Base-by-base conservation (phyloP, 2,888 invertebrate genomes). In the Polymixis flavicincta region DNA sequence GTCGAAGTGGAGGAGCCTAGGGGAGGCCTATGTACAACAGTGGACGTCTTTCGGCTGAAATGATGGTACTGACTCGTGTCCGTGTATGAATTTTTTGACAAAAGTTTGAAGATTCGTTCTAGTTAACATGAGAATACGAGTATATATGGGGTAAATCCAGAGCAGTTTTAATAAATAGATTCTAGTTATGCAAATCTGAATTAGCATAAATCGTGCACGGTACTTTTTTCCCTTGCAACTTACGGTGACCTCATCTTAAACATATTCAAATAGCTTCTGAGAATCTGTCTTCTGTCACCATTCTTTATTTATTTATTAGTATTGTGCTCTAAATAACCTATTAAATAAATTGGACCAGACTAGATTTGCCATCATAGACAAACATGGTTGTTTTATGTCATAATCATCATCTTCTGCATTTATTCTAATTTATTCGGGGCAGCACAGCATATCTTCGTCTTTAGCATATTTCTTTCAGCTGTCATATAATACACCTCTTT, bases 201-300 rank as follows among this genome's bases (percentile, higher is more conserved):
- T 77, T 60, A 60, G 32, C 59, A 48, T 55, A 61, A 50, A 61
- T 71, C 50, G 72, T 55, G 50, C 55, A 9, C 54, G 25, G 28
- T 72, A 25, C 7, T 55, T 76, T 72, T 80, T 13, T 73, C 28
- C 63, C 80, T 77, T 80, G 77, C 25, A 64, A 19, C 42, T 80
- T 64, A 80, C 25, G 37, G 54, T 78, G 77, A 78, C 59, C 37
- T 78, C 74, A 78, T 80, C 14, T 59, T 64, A 45, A 64, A 28
- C 45, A 63, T 81, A 81, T 81, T 78, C 14, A 81, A 67, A 74
- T 75, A 2, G n/a, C 22, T 81, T 81, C 78, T 81, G 45, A 32
- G 75, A 81, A 78, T 74, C n/a, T 4, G 66, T 63, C 48, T 65
- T 63, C 52, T 64, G 76, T 74, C 82, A 74, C 67, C 32, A 22